phyloP scores from a whole-genome alignment of 2,797 vertebrate genomes.

The Gastrophryne carolinensis region DNA sequence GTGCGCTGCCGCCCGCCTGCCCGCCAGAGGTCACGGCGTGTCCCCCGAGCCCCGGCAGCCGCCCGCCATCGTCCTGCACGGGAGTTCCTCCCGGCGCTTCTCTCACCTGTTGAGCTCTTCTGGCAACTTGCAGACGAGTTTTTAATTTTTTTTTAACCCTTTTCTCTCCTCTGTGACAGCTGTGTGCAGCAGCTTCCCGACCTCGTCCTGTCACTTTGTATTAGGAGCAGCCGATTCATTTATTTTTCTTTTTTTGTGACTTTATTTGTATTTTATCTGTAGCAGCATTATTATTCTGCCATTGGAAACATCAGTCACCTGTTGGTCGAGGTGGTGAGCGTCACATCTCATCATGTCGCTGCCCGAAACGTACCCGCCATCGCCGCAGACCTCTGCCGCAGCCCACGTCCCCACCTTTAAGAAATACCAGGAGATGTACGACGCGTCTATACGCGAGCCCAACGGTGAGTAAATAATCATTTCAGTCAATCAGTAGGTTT shows the following conservation, averaged over 20 bases:
- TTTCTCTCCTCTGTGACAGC: too few relatives aligned
- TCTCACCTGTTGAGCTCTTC: background rate
- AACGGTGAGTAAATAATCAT: conserved; percentile 26
- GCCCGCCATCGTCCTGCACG: background rate
- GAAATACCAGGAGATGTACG: conserved; percentile 38
- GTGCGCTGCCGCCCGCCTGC: background rate
- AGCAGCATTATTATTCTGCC: background rate
- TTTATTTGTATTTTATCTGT: background rate
- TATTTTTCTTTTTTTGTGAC: background rate
- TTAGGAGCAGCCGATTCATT: too few relatives aligned
- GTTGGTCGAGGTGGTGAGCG: background rate
- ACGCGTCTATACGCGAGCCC: conserved; percentile 24
- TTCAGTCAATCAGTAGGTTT: too few relatives aligned
- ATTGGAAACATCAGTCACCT: too few relatives aligned
- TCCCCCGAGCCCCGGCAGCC: background rate
- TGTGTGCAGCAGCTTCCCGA: too few relatives aligned
- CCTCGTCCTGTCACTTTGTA: too few relatives aligned
- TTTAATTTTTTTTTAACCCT: too few relatives aligned
- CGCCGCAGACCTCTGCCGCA: background rate
- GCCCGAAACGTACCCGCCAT: background rate
- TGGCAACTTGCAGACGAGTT: too few relatives aligned
- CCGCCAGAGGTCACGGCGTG: background rate
- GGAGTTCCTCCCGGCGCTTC: background rate
- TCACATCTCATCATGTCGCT: background rate
- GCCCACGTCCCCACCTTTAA: conserved; percentile 20